phyloP scores from a whole-genome alignment of 2,888 invertebrate species.

The Allolobophora icterica region DNA sequence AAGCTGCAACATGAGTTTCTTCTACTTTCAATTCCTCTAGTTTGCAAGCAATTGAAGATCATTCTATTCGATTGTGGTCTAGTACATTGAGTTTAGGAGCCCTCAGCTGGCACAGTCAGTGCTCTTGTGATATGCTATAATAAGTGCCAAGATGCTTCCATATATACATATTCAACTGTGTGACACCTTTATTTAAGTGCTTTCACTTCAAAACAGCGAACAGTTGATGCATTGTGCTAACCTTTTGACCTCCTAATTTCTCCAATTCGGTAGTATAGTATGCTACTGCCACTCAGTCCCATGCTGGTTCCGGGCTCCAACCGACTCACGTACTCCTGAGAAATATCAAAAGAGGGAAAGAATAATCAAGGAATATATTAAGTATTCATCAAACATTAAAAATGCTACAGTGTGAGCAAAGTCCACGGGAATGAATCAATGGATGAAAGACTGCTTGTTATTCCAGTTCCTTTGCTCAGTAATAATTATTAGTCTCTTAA shows the following conservation, averaged over 20 bases:
- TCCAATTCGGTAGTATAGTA: slow-evolving; percentile 90
- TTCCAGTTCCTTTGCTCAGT: not conserved
- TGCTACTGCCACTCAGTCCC: slow-evolving; percentile 82
- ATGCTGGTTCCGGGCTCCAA: slow-evolving; percentile 90
- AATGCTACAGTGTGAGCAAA: not conserved
- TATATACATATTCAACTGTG: too few relatives aligned
- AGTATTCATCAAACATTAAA: not conserved
- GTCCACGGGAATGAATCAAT: not conserved
- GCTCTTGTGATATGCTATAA: too few relatives aligned
- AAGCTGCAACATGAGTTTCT: too few relatives aligned
- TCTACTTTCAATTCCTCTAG: too few relatives aligned
- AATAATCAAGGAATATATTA: not conserved
- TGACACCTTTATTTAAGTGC: not conserved
- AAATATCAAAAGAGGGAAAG: slow-evolving; percentile 72
- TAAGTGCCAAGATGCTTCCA: too few relatives aligned
- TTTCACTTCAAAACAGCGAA: not conserved
- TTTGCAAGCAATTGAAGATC: too few relatives aligned
- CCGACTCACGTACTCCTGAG: slow-evolving; percentile 82
- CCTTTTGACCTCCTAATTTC: slow-evolving; percentile 68
- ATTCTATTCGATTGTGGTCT: too few relatives aligned
- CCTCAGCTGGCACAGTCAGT: too few relatives aligned
- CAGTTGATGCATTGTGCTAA: slow-evolving; percentile 36
- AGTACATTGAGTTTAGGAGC: too few relatives aligned
- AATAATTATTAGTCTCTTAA: not conserved
- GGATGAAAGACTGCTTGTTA: too few relatives aligned